Base-by-base conservation (phyloP, 2,113 vertebrate genomes). In the Anhinga anhinga region DNA sequence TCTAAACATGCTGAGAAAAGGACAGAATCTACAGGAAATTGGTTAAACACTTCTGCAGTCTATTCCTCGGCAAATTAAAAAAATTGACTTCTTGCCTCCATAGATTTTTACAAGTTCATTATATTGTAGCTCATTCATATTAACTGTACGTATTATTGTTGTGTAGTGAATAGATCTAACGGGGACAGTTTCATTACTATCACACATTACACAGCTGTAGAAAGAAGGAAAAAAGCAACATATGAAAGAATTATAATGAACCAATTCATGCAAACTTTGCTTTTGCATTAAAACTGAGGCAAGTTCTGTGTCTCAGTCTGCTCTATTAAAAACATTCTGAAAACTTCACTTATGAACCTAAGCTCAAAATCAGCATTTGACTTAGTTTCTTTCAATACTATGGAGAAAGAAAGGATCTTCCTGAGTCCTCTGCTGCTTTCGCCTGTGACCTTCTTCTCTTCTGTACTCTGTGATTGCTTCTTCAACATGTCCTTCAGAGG, bases 61-160 rank as follows among this genome's bases (percentile, higher is more conserved):
- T 63, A 20, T 88, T 91, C 80, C 72, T 86, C 42, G 70, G 42
- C 30, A 80, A 78, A 82, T 69, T 69, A 67, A 81, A 86, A 72
- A 92, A 78, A 77, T 30, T 2, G 44, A 45, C 88, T 95, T 92
- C 34, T 86, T 65, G 30, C 45, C 50, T 83, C 29, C 19, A 27
- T 52, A 53, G 80, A 83, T 88, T 86, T 86, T 86, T 92, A 73
- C 29, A 67, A 81, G 42, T 86, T 94, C 69, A 70, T 93, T 92
- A 62, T 83, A 84, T 88, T 70, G 59, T 83, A 74, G 63, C 59
- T 94, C 10, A 66, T 92, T 92, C 59, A 18, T 83, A 83, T 90
- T 62, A 78, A 71, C 47, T 58, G n/a, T 53, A 73, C 12, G 12
- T 58, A 23, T 92, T 86, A 61, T 63, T 81, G 47, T 77, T 80